Base-by-base conservation (phyloP, 2,888 invertebrate genomes). In the Bursaphelenchus okinawaensis region DNA sequence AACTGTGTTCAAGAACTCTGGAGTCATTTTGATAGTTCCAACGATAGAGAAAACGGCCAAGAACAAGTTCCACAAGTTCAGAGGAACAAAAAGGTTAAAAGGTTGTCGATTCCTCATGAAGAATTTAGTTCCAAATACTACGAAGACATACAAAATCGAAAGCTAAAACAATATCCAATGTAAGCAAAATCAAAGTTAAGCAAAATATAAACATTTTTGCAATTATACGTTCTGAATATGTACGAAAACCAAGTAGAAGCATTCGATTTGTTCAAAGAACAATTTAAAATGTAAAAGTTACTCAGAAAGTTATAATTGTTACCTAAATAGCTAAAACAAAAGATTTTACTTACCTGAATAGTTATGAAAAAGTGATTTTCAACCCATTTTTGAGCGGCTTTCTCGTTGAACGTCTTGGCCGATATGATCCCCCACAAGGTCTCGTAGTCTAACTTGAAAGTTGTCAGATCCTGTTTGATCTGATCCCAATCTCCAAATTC, bases 21-120 rank as follows among this genome's bases (percentile, higher is more conserved):
- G 71, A 9, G 70, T 68, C 50, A 74, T 58, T 23, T 65, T 65
- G 62, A 74, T 65, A 4, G 71, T 68, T 6, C 73, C 74, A 29
- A 63, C 52, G 31, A 72, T 74, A 23, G 84, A 84, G 72, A 85
- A 85, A 20, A 83, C 64, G 4, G 84, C 84, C 55, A 85, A 71
- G 24, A 82, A 69, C 26, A 80, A 76, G 71, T 84, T 85, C 85
- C 85, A 85, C 19, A 79, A 28, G 27, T 83, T 80, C n/a, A 85
- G 73, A 4, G 72, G 74, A 12, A 71, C 62, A 22, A 70, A 70
- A 16, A 74, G 57, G 23, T 60, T 82, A 73, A 80, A 84, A 7
- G 81, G 73, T 29, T 77, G 78, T 4, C 84, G 75, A 28, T 78
- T 75, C 50, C 78, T 74, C 85, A 85, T 85, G 66, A 80, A 80